Base-by-base conservation (phyloP, 2,113 vertebrate genomes). In the Platichthys flesus region DNA sequence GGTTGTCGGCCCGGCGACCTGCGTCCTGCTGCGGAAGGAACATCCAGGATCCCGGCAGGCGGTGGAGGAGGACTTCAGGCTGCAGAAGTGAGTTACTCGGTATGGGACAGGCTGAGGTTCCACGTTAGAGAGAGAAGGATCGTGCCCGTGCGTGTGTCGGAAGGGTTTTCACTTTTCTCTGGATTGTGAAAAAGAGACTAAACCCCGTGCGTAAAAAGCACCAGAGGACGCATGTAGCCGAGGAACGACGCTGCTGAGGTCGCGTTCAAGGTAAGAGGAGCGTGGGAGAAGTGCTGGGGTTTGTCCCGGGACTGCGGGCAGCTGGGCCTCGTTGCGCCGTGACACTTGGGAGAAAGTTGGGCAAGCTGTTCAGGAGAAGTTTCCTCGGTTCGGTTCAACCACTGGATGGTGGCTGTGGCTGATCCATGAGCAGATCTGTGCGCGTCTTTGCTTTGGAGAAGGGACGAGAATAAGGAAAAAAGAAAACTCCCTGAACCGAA, bases 211-310 rank as follows among this genome's bases (percentile, higher is more conserved):
- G 47, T 5, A 18, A 18, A 18, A 7, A 16, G 47, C 66, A 71
- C 18, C 85, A 35, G 76, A 71, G 89, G 88, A 87, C 93, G 93
- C 84, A 94, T 94, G 94, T 91, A 91, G 88, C 66, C 89, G 67
- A 78, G 81, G 35, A 21, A 73, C 71, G 65, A 78, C 82, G 52
- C 63, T 83, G 77, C 71, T 76, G 70, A 87, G 79, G 81, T 91
- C 76, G 81, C 80, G 79, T 89, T 78, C 13, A 86, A 91, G 92
- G 92, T 93, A 88, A 90, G 85, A 63, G 67, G 40, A 6, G 23
- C 40, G 26, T 13, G 18, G 5, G 9, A 2, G 85, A 62, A 63
- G n/a, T 5, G 31, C 40, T 37, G 3, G 59, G n/a, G 76, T 70
- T 62, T 49, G 65, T 62, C 5, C 7, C 9, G 40, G 40, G 40